Evolutionary conservation across 23 tunicate species (phyloP), one percentile per base, ranked within the genome.

Genomic region (Oikopleura dioica): DNA sequence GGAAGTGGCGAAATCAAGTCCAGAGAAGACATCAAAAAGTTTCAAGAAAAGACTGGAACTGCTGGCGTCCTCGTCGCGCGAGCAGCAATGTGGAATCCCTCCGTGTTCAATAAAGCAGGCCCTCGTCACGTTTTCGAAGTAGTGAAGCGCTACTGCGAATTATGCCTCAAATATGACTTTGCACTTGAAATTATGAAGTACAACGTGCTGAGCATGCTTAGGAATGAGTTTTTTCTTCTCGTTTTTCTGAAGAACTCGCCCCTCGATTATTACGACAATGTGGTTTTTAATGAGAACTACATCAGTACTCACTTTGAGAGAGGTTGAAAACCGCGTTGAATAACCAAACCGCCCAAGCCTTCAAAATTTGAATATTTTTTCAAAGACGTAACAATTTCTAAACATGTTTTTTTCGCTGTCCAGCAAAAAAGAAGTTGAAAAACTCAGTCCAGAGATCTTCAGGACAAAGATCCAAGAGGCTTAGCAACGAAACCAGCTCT

Each of bases 1-100:
- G 36, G 29, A n/a, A 33, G 36, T 0, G 21, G 24, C 29, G 36
- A 12, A 36, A 76, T 35, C 35, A 79, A 75, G 35, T 44, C 78
- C 34, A 85, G 80, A 38, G 79, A 82, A 38, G 97, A 91, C 67
- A 91, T 91, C 37, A 81, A 83, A 55, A 82, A 80, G 68, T 91
- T 91, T 58, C 78, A 82, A n/a, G 35, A 28, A 30, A 59, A 77
- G 36, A 80, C 97, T 1, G 79, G 79, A 0, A 84, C 97, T 0
- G 76, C 94, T 0, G 82, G 87, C 12, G 97, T 91, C 0, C 85
- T 91, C 92, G 72, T 91, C 4, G 97, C 97, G 28, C 63, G 97
- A 77, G 31, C 82, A 35, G 97, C 97, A 50, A 86, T 84, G 67
- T 77, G 38, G 37, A 91, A 91, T 63, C 77, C 80, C 50, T 91